These are phyloP conservation scores for Stomatorhinus ivindoensis DNA, from an alignment of 2,113 vertebrate genomes.

Conservation along the genomic window DNA sequence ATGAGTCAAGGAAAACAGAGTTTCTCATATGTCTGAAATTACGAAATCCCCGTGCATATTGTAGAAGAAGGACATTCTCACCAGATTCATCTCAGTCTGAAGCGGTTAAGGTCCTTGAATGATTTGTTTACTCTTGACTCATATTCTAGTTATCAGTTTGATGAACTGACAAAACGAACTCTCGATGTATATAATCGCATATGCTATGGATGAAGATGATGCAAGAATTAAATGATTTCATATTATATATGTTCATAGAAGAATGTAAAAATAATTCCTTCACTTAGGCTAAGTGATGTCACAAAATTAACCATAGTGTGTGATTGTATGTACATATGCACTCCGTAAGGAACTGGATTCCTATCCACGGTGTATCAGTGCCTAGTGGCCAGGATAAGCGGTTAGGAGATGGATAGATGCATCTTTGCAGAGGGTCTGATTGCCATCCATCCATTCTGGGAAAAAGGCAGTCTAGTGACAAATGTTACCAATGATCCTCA, in stretches of 20 bases:
- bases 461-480: not conserved
- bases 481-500: not conserved
- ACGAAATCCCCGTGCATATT: not conserved
- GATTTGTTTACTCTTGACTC: slow-evolving; percentile 2
- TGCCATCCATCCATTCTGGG: not conserved
- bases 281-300: not conserved
- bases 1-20: not conserved
- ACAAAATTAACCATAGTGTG: not conserved
- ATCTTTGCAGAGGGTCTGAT: not conserved
- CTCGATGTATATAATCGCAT: not conserved
- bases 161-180: not conserved
- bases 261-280: not conserved
- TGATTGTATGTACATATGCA: not conserved
- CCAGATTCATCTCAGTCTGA: not conserved
- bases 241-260: not conserved
- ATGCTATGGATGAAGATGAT: not conserved
- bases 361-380: not conserved
- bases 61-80: not conserved
- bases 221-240: not conserved
- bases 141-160: not conserved
- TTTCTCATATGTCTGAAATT: not conserved
- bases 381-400: not conserved
- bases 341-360: not conserved
- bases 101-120: not conserved
- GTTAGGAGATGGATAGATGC: not conserved